phyloP scores from a whole-genome alignment of 2,113 vertebrate species.

The Delphinapterus leucas region DNA sequence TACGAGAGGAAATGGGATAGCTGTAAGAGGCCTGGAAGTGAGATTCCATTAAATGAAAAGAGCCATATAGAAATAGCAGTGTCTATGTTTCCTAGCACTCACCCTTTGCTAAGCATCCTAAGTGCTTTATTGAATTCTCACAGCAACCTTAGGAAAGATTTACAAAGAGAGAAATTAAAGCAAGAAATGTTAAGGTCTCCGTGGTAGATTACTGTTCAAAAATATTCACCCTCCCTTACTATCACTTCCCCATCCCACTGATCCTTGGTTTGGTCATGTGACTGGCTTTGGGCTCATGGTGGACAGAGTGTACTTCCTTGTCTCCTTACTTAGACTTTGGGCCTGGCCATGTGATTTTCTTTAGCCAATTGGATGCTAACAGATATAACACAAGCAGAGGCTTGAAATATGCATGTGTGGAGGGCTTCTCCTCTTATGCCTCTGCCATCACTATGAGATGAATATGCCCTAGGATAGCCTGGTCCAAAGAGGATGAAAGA shows the following conservation, averaged over 20 bases:
- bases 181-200: neutral
- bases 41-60: neutral
- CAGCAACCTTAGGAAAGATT: neutral
- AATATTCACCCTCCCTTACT: neutral
- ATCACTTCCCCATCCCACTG: neutral
- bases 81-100: neutral
- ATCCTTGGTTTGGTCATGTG: neutral
- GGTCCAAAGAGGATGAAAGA: neutral
- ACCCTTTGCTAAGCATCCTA: neutral
- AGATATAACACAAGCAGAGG: neutral
- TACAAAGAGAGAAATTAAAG: neutral
- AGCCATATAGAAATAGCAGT: neutral
- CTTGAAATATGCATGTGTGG: neutral
- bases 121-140: neutral
- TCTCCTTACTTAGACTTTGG: neutral
- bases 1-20: neutral
- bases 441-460: neutral
- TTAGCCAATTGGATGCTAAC: neutral
- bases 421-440: neutral
- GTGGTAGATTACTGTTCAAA: neutral
- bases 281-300: neutral
- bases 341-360: neutral
- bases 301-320: neutral
- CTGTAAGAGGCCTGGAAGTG: neutral
- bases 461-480: neutral